Percentiles rank a stretch among this genome's conserved stretches.
Conservation (phyloP, 2,888 invertebrate genomes). For the Parnassius apollo region DNA sequence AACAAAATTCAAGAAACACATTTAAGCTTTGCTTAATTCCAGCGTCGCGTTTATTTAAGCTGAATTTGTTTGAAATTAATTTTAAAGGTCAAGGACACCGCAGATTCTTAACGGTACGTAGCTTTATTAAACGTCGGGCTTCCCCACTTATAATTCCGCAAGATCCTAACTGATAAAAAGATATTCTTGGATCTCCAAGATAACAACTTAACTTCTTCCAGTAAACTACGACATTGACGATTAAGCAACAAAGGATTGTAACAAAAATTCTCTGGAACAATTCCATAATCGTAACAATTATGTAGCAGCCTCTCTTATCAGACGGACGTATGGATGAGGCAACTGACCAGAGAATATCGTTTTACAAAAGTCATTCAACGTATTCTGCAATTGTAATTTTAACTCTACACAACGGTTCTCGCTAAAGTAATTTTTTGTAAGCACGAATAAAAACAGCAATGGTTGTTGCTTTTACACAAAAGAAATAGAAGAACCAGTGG, state of each 20-base stretch:
- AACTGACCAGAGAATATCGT: conserved; percentile 52
- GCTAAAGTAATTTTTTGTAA: background rate
- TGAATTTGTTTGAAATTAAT: background rate
- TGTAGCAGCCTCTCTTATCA: conserved; percentile 62
- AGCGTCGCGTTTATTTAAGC: conserved; percentile 9
- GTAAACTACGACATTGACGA: conserved; percentile 28
- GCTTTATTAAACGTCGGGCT: conserved; percentile 14
- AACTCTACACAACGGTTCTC: conserved; percentile 27
- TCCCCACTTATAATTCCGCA: conserved; percentile 24
- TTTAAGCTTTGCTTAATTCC: conserved; percentile 2
- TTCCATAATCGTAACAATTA: conserved; percentile 71
- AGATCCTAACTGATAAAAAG: conserved; percentile 26
- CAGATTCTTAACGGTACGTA: conserved; percentile 17
- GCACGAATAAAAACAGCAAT: conserved; percentile 32
- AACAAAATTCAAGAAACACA: background rate
- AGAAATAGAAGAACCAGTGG: conserved; percentile 68
- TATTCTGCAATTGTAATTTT: conserved; percentile 1
- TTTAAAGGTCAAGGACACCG: conserved; percentile 21
- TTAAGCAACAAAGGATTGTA: conserved; percentile 38
- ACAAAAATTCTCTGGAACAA: conserved; percentile 55
- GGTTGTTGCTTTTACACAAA: conserved; percentile 29
- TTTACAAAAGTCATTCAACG: conserved; percentile 33
- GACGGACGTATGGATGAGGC: conserved; percentile 50
- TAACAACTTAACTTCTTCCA: conserved; percentile 25
- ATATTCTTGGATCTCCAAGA: conserved; percentile 24